Base-by-base conservation (phyloP, 2,113 vertebrate species). In the Laticauda colubrina region DNA sequence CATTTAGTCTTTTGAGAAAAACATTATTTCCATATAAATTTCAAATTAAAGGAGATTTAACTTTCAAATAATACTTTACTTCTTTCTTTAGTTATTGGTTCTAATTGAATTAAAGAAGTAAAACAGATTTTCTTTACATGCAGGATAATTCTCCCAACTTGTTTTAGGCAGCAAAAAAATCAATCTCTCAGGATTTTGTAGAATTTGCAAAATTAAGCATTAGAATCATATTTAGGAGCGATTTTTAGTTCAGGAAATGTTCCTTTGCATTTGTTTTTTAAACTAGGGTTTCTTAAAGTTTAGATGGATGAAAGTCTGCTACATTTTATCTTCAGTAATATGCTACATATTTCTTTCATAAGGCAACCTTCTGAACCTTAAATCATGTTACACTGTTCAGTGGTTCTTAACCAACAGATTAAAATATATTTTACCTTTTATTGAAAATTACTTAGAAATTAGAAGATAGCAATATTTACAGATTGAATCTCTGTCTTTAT, bases 21-120 rank as follows among this genome's bases (percentile, higher is more conserved):
- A 90, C 93, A 97, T 97, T 97, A 96, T 96, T 94, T 96, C 94
- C 94, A 26, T 94, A 96, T 95, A 93, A 92, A 94, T 96, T 94
- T 94, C 89, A 91, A 96, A 96, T 94, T 94, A 93, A 93, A 91
- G 89, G 93, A 94, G 55, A 93, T 96, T 97, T 96, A 97, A 97
- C 88, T 95, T 95, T 96, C 95, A 93, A 94, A 92, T 51, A 94
- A 90, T 26, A 88, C 88, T 95, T 91, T 94, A 59, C 89, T 95
- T 64, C 90, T 81, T 81, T 93, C n/a, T 94, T 96, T 91, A 95
- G 57, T 85, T 93, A 34, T 34, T 14, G 91, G 93, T 89, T 95
- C 95, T 91, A 94, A 53, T 94, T 93, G 54, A 45, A 87, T 93
- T 91, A 95, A 96, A 91, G 94, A 96, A 95, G 94, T 97, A 92